Conservation (phyloP, 2,113 vertebrate species). For the Pluvialis apricaria region DNA sequence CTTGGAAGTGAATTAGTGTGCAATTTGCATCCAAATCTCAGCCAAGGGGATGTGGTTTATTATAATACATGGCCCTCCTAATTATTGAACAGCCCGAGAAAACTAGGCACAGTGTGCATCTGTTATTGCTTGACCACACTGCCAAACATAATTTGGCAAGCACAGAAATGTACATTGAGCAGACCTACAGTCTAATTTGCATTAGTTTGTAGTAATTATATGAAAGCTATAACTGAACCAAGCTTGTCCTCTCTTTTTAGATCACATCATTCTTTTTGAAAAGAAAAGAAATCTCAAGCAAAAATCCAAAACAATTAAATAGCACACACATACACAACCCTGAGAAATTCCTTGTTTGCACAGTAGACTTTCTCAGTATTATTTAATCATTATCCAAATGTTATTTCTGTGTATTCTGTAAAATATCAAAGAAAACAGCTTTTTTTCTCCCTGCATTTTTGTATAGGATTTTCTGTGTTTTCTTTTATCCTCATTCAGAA, state of each 20-base stretch:
- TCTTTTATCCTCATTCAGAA: slow-evolving; percentile 41
- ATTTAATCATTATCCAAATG: slow-evolving; percentile 67
- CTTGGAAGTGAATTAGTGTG: slow-evolving; percentile 86
- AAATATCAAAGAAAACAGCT: slow-evolving; percentile 19
- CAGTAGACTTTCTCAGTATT: slow-evolving; percentile 59
- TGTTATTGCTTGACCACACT: slow-evolving; percentile 85
- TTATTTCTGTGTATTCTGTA: slow-evolving; percentile 48
- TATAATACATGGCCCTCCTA: slow-evolving; percentile 85
- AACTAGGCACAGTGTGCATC: slow-evolving; percentile 80
- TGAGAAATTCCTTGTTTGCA: slow-evolving; percentile 68
- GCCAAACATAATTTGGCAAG: slow-evolving; percentile 83
- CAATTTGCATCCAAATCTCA: slow-evolving; percentile 84
- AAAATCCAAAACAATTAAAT: slow-evolving; percentile 61
- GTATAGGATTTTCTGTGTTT: slow-evolving; percentile 40
- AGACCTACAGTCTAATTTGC: slow-evolving; percentile 81
- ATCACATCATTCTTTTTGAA: slow-evolving; percentile 71
- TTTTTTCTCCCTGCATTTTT: not conserved
- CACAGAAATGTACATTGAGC: slow-evolving; percentile 84
- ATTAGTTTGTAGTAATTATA: slow-evolving; percentile 81
- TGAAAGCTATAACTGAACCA: slow-evolving; percentile 77
- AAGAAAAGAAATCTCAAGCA: slow-evolving; percentile 62
- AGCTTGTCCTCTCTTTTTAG: slow-evolving; percentile 77
- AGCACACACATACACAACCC: slow-evolving; percentile 8
- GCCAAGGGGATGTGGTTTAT: slow-evolving; percentile 95
- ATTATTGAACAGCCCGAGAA: slow-evolving; percentile 89